These are phyloP conservation scores for Ophion costatus DNA, from an alignment of 2,888 invertebrate genomes.

Conservation along the genomic window DNA sequence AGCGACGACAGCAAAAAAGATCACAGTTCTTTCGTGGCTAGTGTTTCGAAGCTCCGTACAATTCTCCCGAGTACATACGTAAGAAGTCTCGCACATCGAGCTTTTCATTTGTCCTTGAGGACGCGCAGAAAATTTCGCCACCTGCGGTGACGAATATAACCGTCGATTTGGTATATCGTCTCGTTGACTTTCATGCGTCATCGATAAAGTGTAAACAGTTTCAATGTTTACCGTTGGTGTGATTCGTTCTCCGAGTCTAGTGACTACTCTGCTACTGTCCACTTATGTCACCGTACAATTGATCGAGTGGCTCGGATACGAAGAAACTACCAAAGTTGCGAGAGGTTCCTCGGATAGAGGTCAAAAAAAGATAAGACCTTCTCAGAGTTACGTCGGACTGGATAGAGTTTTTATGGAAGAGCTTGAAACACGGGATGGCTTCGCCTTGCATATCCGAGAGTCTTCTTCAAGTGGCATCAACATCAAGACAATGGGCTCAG, in stretches of 20 bases:
- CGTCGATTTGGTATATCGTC: too few species aligned
- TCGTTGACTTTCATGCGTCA: too few species aligned
- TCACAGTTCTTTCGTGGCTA: neutral
- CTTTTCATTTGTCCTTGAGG: neutral
- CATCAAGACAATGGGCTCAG: constrained; percentile 49
- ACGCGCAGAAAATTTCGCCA: too few species aligned
- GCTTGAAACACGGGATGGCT: neutral
- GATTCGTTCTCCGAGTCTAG: too few species aligned
- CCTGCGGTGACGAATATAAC: too few species aligned
- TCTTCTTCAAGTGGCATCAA: constrained; percentile 33
- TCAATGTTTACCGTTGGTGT: too few species aligned
- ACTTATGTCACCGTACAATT: constrained; percentile 8
- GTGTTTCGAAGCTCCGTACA: neutral
- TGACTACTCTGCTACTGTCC: too few species aligned
- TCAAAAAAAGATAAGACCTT: neutral
- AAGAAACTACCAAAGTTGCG: constrained; percentile 1
- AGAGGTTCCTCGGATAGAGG: neutral
- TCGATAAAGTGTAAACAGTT: too few species aligned
- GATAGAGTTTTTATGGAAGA: constrained; percentile 9
- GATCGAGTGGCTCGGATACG: neutral
- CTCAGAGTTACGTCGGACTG: constrained; percentile 9
- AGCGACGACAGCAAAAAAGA: neutral
- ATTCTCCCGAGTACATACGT: neutral
- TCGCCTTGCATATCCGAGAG: neutral
- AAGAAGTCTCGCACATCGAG: neutral